Evolutionary conservation across 2,797 vertebrate species (phyloP), one percentile per base, ranked within the genome.

Genomic region (Cossypha dichroa): DNA sequence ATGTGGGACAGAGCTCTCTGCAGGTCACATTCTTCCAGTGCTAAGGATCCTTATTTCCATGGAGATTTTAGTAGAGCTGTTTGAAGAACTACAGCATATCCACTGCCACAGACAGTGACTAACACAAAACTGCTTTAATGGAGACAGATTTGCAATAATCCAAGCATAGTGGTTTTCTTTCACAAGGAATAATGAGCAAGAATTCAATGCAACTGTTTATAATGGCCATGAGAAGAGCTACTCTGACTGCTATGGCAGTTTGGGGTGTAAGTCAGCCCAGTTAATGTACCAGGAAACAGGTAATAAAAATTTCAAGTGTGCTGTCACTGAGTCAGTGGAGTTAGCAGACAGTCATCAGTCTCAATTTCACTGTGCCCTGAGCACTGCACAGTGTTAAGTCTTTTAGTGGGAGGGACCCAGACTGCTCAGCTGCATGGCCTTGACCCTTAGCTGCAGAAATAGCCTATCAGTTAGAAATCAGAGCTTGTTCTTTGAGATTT

Each of bases 201-300:
- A 90, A 59, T 84, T 92, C 66, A 92, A n/a, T 76, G 33, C 40
- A 90, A 28, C 59, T 86, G 46, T 92, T 94, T 86, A 34, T 93
- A 81, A 63, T 46, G 55, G 51, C 41, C 20, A 33, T 66, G 34
- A 82, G 77, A 92, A 36, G 46, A 83, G 82, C 29, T 66, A 41
- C 33, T 76, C 51, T 85, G 59, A 60, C 66, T 4, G 1, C 52
- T 78, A 4, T 40, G 58, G 46, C 56, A 69, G 43, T 74, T 76
- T 69, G 36, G 46, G 43, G 11, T 74, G 21, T 64, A 94, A 85
- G 49, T 88, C 74, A 81, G 51, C 36, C 38, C 46, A 68, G 73
- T 87, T 95, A 95, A 76, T 72, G 33, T 85, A 67, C 80, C 80
- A 84, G 80, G 82, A 97, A 90, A 59, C 51, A 92, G 88, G 78